Base-by-base conservation (phyloP, 2,888 invertebrate species). In the Pristionchus maxplancki region DNA sequence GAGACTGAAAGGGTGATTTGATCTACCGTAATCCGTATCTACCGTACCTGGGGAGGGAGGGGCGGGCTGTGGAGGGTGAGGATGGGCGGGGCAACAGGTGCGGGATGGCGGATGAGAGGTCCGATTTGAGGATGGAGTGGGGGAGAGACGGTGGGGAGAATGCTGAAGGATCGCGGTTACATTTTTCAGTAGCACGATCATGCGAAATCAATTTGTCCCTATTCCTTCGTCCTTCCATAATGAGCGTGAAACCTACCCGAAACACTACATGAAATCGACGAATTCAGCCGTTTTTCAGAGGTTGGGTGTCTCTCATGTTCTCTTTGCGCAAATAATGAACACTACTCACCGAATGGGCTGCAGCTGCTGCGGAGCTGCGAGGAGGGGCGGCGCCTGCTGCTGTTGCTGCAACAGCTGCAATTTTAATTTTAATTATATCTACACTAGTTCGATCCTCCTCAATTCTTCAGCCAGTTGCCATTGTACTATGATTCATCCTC, bases 41-140 rank as follows among this genome's bases (percentile, higher is more conserved):
- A 37, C n/a, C 13, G 13, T 78, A 83, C 82, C 82, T 83, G 82
- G 9, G 31, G 82, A 34, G 82, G 78, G 37, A 83, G 17, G 37
- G 40, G 64, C 15, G 85, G 85, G n/a, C 28, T 78, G 78, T 78
- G 64, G 40, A 53, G 58, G n/a, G 28, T n/a, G 31, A 48, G 62
- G 13, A 58, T 17, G 13, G 71, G 86, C 40, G 71, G 50, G 34
- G 50, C 34, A 20, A 71, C 20, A 20, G 86, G 86, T 11, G 71
- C 24, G 8, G 86, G 85, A 64, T 85, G 85, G 34, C 82, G 82
- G 34, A 83, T 83, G n/a, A 85, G 64, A n/a, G 85, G 64, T 40
- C 64, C 85, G 17, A 85, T 40, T 44, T 85, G 85, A 37, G 85
- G 64, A 28, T 40, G 64, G 17, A 85, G 62, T 20, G n/a, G 34